A percentile compares a stretch with the other conserved stretches of the same genome.
These are phyloP conservation scores for Crypturellus tataupa DNA, from an alignment of 2,797 vertebrate genomes.

Conservation along the genomic window DNA sequence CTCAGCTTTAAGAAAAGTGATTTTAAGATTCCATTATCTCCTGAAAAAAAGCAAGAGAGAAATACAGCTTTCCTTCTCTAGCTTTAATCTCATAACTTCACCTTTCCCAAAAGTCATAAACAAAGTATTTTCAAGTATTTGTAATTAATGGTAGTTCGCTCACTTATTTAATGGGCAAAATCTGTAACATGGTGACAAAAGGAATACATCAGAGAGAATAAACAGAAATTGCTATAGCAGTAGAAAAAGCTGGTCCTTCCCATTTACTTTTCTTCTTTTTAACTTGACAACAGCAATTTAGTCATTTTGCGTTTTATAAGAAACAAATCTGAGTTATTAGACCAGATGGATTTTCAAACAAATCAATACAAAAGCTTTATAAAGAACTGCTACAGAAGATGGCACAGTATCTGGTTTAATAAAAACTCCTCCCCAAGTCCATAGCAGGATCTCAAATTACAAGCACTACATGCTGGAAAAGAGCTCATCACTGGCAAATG, in stretches of 20 bases:
- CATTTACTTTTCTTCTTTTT: not conserved
- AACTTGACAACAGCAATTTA: not conserved
- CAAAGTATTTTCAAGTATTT: conserved; percentile 19
- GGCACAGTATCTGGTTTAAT: not conserved
- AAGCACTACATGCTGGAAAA: not conserved
- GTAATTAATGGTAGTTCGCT: not conserved
- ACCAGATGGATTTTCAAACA: not conserved
- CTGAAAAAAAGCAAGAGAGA: not conserved
- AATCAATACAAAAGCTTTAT: not conserved
- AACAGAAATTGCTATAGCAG: not conserved
- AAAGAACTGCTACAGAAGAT: not conserved
- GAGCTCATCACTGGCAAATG: not conserved
- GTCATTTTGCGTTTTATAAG: not conserved
- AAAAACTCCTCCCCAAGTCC: conserved; percentile 10
- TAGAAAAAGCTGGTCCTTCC: not conserved
- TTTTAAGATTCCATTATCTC: not conserved
- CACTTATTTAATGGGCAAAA: conserved; percentile 9
- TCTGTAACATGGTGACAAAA: not conserved
- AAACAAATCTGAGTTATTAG: conserved; percentile 13
- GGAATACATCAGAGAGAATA: not conserved
- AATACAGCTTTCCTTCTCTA: not conserved
- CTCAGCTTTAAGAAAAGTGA: not conserved
- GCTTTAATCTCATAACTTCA: not conserved
- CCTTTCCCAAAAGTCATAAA: conserved; percentile 13
- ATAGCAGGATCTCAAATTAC: not conserved